Conservation (phyloP, 2,113 vertebrate species). For the Ceuthmochares aereus region DNA sequence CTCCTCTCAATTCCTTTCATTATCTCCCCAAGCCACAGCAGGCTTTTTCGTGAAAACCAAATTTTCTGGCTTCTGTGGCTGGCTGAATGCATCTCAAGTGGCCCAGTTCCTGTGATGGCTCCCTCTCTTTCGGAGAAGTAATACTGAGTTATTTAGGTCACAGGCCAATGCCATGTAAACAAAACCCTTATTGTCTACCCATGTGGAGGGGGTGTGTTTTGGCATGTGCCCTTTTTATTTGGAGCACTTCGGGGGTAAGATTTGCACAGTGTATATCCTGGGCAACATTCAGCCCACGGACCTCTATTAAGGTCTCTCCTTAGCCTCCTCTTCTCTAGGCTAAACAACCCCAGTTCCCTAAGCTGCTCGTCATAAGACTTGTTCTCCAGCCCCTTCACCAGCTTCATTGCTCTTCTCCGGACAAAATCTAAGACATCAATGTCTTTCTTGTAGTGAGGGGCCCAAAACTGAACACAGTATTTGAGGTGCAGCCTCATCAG, state of each 20-base stretch:
- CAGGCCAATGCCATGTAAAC: not conserved
- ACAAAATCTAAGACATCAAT: too few species aligned
- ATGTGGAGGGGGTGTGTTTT: not conserved
- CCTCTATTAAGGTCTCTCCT: not conserved
- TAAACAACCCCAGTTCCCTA: too few species aligned
- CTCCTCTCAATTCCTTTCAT: not conserved
- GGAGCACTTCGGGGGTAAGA: not conserved
- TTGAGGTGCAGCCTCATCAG: too few species aligned
- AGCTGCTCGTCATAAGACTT: too few species aligned
- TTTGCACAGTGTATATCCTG: not conserved
- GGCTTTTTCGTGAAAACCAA: not conserved
- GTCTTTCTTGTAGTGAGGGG: too few species aligned
- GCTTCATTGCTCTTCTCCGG: too few species aligned
- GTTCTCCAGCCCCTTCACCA: too few species aligned
- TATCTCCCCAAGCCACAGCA: not conserved
- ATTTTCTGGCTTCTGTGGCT: not conserved
- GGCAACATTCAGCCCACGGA: rapidly evolving
- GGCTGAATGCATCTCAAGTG: not conserved
- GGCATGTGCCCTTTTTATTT: not conserved
- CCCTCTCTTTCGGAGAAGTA: not conserved
- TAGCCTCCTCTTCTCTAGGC: too few species aligned
- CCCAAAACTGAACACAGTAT: too few species aligned
- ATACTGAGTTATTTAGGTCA: not conserved
- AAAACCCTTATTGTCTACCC: not conserved
- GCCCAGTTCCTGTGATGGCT: not conserved